A percentile compares a stretch with the other conserved stretches of the same genome.
phyloP scores from a whole-genome alignment of 2,888 invertebrate genomes.

The Mactromeris polynyma region DNA sequence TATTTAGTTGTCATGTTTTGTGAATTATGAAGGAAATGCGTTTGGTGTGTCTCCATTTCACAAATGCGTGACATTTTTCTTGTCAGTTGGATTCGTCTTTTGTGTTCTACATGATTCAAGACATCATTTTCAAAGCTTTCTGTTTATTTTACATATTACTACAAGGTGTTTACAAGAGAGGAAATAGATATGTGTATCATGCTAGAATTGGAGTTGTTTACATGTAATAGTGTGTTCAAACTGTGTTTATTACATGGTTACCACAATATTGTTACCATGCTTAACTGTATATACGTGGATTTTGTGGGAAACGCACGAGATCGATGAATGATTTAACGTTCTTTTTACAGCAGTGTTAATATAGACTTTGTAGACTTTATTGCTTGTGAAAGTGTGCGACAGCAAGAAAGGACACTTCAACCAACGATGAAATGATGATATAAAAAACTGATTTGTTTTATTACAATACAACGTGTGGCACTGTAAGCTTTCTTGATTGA shows the following conservation, averaged over 20 bases:
- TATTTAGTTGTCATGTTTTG: background rate
- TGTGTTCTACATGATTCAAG: background rate
- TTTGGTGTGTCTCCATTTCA: background rate
- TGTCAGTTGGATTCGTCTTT: background rate
- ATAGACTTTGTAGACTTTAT: slow-evolving; percentile 2
- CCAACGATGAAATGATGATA: background rate
- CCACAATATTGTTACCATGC: background rate
- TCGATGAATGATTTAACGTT: background rate
- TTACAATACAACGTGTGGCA: background rate
- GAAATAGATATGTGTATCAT: background rate
- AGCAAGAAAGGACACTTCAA: background rate
- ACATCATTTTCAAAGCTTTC: background rate
- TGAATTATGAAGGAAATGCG: background rate
- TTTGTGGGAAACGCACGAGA: background rate
- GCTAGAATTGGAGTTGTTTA: background rate
- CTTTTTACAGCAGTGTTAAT: background rate
- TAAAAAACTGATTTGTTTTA: background rate
- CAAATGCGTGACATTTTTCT: slow-evolving; percentile 17
- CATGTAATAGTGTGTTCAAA: background rate
- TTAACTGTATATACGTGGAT: background rate
- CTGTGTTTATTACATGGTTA: background rate
- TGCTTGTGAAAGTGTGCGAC: background rate
- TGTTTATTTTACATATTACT: background rate
- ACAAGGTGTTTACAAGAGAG: background rate
- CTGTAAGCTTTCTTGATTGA: background rate